Evolutionary conservation across 2,888 invertebrate genomes (phyloP).

Genomic region (Cephus spinipes): DNA sequence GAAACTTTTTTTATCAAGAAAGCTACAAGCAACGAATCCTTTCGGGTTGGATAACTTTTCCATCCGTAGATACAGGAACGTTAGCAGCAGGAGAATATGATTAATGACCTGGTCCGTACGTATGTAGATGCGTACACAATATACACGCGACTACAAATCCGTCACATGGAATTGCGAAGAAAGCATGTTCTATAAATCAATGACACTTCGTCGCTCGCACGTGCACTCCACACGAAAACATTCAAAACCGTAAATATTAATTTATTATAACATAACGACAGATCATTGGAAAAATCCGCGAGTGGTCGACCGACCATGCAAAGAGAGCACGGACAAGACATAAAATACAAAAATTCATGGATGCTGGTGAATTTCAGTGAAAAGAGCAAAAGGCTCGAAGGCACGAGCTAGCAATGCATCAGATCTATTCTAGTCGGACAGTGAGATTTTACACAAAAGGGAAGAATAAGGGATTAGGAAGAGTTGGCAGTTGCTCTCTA

Average conservation of each 20-base stretch:
- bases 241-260: slow-evolving; percentile 18
- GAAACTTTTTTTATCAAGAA: neutral
- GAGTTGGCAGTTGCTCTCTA: neutral
- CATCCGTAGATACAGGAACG: neutral
- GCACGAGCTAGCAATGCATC: neutral
- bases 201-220: slow-evolving; percentile 12
- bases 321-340: neutral
- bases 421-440: neutral
- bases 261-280: neutral
- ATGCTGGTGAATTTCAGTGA: neutral
- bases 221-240: slow-evolving; percentile 9
- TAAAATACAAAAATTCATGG: neutral
- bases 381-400: neutral
- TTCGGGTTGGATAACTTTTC: neutral
- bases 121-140: neutral
- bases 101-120: neutral
- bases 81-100: neutral
- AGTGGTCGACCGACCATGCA: neutral
- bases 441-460: neutral
- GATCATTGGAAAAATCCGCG: neutral
- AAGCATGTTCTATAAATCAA: slow-evolving; percentile 17
- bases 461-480: slow-evolving; percentile 13
- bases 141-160: slow-evolving; percentile 16
- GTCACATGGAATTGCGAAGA: slow-evolving; percentile 21
- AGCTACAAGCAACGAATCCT: neutral